phyloP scores from a whole-genome alignment of 2,797 vertebrate genomes.

The Avahi laniger region DNA sequence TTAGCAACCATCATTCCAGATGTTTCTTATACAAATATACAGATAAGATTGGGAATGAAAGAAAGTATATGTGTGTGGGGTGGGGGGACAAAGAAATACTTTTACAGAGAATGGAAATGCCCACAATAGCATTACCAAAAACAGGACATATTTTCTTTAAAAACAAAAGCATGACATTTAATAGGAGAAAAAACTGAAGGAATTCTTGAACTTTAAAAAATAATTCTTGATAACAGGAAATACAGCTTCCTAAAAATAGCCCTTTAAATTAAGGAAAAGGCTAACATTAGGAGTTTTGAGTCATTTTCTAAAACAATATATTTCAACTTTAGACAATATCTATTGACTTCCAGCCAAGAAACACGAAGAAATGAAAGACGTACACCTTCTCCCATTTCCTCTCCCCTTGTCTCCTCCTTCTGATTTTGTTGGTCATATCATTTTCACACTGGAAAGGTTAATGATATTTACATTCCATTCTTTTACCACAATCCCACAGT shows the following conservation, averaged over 20 bases:
- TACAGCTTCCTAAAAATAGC: neutral
- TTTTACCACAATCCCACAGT: neutral
- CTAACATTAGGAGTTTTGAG: neutral
- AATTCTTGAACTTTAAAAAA: constrained; percentile 39
- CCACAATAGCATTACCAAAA: neutral
- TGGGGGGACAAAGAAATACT: neutral
- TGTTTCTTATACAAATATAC: neutral
- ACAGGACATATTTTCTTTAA: neutral
- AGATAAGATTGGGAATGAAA: neutral
- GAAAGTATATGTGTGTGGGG: neutral
- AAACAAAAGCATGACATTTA: neutral
- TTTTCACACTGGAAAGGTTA: neutral
- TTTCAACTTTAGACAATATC: constrained; percentile 4
- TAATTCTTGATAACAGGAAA: constrained; percentile 22
- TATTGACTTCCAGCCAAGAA: constrained; percentile 23
- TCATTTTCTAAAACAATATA: neutral
- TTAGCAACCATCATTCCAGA: neutral
- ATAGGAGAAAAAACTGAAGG: neutral
- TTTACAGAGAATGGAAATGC: neutral
- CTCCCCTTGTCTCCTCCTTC: neutral
- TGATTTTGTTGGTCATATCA: neutral
- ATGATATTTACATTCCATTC: neutral
- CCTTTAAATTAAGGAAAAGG: neutral
- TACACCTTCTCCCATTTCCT: neutral
- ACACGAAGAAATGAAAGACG: neutral